Evolutionary conservation across 2,888 invertebrate species (phyloP).

Genomic region (Dioctria linearis): DNA sequence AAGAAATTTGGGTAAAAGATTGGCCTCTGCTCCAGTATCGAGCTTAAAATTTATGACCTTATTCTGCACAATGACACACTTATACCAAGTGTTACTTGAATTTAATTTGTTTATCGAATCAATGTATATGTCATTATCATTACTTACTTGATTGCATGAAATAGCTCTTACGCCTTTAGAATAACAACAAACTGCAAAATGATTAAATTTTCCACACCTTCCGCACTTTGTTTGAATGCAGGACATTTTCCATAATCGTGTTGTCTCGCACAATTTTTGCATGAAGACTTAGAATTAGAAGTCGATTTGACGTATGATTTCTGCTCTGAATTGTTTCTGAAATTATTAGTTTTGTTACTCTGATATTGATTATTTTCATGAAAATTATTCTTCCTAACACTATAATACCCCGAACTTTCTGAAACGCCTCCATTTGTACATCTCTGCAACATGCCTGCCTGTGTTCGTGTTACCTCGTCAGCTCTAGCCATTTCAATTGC

Average conservation of each 20-base stretch:
- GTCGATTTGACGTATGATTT: background rate
- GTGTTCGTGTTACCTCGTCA: conserved; percentile 55
- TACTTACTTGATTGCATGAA: background rate
- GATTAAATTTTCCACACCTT: conserved; percentile 37
- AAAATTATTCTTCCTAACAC: background rate
- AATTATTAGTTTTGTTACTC: background rate
- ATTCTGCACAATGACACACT: background rate
- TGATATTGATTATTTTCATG: background rate
- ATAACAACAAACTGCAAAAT: conserved; percentile 26
- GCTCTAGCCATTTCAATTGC: too few relatives aligned
- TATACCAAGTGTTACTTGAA: conserved; percentile 7
- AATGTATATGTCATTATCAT: background rate
- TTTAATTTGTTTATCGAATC: background rate
- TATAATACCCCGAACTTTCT: background rate
- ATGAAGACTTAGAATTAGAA: background rate
- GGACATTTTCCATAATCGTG: conserved; percentile 42
- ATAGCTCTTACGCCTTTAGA: conserved; percentile 17
- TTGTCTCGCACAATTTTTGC: too few relatives aligned
- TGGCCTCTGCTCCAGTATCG: background rate
- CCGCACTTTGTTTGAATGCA: conserved; percentile 15
- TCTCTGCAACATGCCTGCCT: background rate
- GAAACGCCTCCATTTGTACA: background rate
- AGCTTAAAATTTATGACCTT: conserved; percentile 21
- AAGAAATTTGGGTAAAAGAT: conserved; percentile 22
- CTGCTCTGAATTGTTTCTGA: background rate